Percentiles rank a stretch among this genome's conserved stretches.
Evolutionary conservation across 2,888 invertebrate species (phyloP).

Genomic region (Nephrotoma guestfalica): DNA sequence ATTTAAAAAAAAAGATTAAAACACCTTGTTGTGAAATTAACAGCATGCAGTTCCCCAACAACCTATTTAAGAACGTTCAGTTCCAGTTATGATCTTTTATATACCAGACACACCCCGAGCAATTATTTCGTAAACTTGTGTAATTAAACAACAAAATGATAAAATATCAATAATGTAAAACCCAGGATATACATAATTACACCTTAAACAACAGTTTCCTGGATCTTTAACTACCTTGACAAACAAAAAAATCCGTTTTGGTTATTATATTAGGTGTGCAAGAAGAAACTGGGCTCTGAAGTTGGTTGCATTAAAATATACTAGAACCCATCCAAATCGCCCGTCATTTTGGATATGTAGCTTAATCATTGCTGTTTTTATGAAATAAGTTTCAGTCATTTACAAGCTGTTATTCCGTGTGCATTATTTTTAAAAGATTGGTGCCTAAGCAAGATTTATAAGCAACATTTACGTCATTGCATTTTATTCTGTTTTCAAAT

Average conservation of each 20-base stretch:
- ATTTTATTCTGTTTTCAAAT: too few relatives aligned
- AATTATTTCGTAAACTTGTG: not conserved
- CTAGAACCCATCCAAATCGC: too few relatives aligned
- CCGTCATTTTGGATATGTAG: too few relatives aligned
- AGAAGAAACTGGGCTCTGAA: too few relatives aligned
- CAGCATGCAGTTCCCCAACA: not conserved
- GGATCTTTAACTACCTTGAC: not conserved
- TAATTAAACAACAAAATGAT: not conserved
- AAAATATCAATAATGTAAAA: not conserved
- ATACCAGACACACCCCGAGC: not conserved
- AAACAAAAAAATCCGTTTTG: not conserved
- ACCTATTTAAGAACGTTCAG: not conserved
- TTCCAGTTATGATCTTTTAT: not conserved
- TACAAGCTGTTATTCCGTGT: too few relatives aligned
- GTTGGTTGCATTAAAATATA: too few relatives aligned
- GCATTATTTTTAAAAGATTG: too few relatives aligned
- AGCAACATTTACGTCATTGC: too few relatives aligned
- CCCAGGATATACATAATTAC: not conserved
- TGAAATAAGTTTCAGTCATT: too few relatives aligned
- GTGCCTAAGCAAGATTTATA: too few relatives aligned
- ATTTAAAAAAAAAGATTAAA: not conserved
- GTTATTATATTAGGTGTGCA: too few relatives aligned
- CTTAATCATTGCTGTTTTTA: too few relatives aligned
- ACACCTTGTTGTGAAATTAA: not conserved
- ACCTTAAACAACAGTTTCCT: not conserved